Percentiles rank a stretch among this genome's conserved stretches.
phyloP scores from a whole-genome alignment of 2,888 invertebrate genomes.

The Cotesia congregata region DNA sequence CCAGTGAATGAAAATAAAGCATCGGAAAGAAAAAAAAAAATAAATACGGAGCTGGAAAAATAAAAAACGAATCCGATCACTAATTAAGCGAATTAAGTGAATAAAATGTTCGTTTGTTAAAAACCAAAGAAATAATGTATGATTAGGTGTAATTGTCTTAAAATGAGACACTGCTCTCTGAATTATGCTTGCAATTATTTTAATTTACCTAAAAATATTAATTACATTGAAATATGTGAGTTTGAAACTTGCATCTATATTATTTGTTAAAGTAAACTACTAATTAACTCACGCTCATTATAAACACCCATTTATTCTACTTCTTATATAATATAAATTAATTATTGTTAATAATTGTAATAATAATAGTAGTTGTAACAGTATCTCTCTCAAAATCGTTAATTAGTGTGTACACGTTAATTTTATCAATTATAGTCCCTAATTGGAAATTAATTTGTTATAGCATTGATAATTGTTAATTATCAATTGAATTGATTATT shows the following conservation, averaged over 20 bases:
- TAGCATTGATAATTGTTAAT: neutral
- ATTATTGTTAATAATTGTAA: conserved; percentile 8
- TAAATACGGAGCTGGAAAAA: neutral
- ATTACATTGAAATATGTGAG: too few relatives aligned
- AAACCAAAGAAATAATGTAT: too few relatives aligned
- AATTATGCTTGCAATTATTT: too few relatives aligned
- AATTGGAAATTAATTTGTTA: neutral
- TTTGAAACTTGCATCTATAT: too few relatives aligned
- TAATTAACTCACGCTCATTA: conserved; percentile 29
- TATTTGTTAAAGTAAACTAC: neutral
- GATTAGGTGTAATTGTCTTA: too few relatives aligned
- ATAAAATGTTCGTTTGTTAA: too few relatives aligned
- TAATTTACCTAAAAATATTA: too few relatives aligned
- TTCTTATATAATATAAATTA: neutral
- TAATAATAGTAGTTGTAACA: neutral
- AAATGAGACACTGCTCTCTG: too few relatives aligned
- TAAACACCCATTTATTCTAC: conserved; percentile 27
- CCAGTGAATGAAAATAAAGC: neutral
- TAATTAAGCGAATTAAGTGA: too few relatives aligned
- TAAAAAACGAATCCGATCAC: neutral
- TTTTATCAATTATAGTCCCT: neutral
- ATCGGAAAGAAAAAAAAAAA: neutral
- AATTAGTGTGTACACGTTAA: conserved; percentile 46
- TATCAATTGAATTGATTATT: conserved; percentile 29
- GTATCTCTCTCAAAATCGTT: conserved; percentile 30